phyloP scores from a whole-genome alignment of 2,888 invertebrate species.

The Epistrophe eligans region DNA sequence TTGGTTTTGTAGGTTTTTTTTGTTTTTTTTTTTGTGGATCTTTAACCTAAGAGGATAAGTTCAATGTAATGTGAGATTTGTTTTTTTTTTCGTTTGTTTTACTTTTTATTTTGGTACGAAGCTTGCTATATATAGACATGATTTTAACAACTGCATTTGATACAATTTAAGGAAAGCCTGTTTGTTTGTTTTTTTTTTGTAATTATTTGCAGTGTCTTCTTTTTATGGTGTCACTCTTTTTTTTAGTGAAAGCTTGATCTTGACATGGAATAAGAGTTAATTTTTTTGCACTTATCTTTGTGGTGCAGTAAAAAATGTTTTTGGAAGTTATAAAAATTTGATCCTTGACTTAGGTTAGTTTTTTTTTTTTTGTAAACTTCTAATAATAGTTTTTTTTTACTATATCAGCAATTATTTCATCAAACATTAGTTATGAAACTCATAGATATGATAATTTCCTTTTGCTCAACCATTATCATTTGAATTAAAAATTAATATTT shows the following conservation, averaged over 20 bases:
- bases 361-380: background rate
- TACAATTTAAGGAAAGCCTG: background rate
- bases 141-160: background rate
- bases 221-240: background rate
- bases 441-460: background rate
- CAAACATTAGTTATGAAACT: background rate
- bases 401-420: background rate
- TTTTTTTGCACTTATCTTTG: background rate
- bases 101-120: conserved; percentile 20
- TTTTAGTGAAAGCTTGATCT: background rate
- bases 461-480: background rate
- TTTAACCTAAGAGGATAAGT: conserved; percentile 24
- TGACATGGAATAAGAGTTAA: background rate
- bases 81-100: conserved; percentile 41
- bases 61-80: conserved; percentile 20
- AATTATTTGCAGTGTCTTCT: background rate
- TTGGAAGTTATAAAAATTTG: background rate
- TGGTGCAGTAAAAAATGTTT: background rate
- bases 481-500: background rate
- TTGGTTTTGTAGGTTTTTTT: conserved; percentile 10
- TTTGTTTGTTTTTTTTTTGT: background rate
- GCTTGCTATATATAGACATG: background rate
- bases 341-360: background rate
- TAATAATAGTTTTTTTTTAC: background rate
- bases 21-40: conserved; percentile 4